These are phyloP conservation scores for Emydoidea blandingii DNA, from an alignment of 2,797 vertebrate species.

Conservation along the genomic window DNA sequence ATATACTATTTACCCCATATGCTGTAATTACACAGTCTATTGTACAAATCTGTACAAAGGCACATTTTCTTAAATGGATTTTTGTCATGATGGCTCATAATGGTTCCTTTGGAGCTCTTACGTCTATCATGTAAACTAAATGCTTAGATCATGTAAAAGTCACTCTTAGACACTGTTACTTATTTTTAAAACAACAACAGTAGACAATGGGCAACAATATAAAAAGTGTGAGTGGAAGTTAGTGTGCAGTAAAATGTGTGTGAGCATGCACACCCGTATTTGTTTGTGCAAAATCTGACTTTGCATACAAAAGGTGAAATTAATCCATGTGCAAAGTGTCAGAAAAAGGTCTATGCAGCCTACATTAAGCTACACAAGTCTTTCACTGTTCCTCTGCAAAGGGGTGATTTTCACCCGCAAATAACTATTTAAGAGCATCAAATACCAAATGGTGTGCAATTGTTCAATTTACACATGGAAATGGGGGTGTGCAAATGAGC, in stretches of 20 bases:
- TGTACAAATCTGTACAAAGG: constrained; percentile 31
- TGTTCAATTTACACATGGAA: not conserved
- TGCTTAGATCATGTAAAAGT: constrained; percentile 2
- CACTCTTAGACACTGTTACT: not conserved
- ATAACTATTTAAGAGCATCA: not conserved
- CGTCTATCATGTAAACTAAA: constrained; percentile 15
- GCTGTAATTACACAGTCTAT: constrained; percentile 54
- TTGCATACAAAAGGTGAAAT: fast-evolving
- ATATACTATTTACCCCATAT: constrained; percentile 61
- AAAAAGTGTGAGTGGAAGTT: not conserved
- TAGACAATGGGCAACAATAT: not conserved
- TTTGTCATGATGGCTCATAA: constrained; percentile 53
- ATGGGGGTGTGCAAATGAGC: not conserved
- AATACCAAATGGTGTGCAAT: not conserved
- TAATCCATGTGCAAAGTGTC: fast-evolving
- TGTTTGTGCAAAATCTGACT: not conserved
- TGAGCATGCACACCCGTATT: not conserved
- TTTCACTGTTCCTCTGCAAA: not conserved
- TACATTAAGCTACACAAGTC: fast-evolving
- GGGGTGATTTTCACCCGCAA: not conserved
- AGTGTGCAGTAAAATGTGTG: not conserved
- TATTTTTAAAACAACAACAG: not conserved
- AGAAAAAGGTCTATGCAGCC: not conserved
- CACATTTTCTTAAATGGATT: constrained; percentile 33
- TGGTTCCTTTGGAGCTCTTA: constrained; percentile 34